Conservation (phyloP, 35 echinoderm and acorn worm species). For the Lytechinus pictus region DNA sequence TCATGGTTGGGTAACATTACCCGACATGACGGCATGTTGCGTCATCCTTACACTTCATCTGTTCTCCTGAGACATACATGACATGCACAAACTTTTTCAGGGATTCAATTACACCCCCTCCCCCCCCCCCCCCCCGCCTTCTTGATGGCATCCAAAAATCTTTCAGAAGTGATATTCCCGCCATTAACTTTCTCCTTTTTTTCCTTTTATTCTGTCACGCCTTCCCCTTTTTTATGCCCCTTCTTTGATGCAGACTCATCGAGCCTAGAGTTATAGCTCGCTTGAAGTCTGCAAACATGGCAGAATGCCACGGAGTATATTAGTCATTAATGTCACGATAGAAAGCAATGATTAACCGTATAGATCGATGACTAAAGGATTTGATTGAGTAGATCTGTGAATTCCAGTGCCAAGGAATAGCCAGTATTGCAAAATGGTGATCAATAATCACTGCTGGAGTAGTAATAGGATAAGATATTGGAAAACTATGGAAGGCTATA, state of each 20-base stretch:
- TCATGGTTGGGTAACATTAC: background rate
- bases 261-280: background rate
- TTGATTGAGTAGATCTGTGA: background rate
- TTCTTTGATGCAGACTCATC: background rate
- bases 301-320: background rate
- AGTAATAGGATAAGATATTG: background rate
- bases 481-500: background rate
- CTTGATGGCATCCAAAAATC: background rate
- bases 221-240: background rate
- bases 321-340: constrained; percentile 36
- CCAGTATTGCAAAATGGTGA: background rate
- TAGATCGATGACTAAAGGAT: background rate
- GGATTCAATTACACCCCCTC: background rate
- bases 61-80: background rate
- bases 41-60: background rate
- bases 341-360: constrained; percentile 16
- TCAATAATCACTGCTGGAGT: background rate
- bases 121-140: background rate
- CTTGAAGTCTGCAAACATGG: background rate
- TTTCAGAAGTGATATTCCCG: background rate
- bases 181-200: background rate
- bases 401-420: background rate
- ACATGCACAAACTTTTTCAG: background rate
- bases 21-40: background rate
- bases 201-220: background rate